phyloP scores from a whole-genome alignment of 2,113 vertebrate genomes.

The Antechinus flavipes region DNA sequence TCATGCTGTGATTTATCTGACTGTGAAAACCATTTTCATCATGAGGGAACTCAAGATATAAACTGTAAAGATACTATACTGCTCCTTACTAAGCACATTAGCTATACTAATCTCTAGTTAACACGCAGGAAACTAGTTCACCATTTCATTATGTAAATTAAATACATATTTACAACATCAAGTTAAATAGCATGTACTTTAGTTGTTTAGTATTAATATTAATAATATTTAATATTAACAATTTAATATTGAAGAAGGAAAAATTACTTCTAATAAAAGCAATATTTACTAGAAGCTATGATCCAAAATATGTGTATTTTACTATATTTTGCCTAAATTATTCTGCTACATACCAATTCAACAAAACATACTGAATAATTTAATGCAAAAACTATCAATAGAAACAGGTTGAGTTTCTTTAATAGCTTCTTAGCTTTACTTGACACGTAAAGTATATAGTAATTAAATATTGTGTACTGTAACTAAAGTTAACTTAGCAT shows the following conservation, averaged over 20 bases:
- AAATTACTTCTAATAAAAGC: neutral
- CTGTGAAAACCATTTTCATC: neutral
- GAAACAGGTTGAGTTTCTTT: conserved; percentile 29
- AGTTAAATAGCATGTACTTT: neutral
- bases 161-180: neutral
- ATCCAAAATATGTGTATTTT: neutral
- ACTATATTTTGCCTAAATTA: neutral
- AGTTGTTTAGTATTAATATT: neutral
- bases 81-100: neutral
- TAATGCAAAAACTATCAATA: conserved; percentile 49
- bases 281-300: neutral
- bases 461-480: neutral
- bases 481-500: neutral
- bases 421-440: conserved; percentile 47
- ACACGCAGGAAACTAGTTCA: neutral
- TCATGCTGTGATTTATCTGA: neutral
- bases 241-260: too few relatives aligned
- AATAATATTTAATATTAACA: too few relatives aligned
- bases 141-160: neutral
- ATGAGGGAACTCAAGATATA: neutral
- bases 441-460: neutral
- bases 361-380: neutral
- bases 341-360: neutral
- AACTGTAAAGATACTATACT: neutral
- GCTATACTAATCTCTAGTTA: neutral